Conservation (phyloP, 2,888 invertebrate species). For the Heteropelma amictum region DNA sequence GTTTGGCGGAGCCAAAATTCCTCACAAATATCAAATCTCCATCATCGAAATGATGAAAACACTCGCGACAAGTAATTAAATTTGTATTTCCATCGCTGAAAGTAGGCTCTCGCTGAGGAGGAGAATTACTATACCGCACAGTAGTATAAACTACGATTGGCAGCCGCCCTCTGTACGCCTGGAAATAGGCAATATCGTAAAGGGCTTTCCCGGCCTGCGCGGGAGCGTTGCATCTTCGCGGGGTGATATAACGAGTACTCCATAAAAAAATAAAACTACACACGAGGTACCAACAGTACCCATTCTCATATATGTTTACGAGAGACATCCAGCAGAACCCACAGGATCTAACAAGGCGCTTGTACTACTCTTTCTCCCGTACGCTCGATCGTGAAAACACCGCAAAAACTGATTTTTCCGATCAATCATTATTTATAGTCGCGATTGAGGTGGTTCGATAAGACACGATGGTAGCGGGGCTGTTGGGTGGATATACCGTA, state of each 20-base stretch:
- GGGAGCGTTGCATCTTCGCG: neutral
- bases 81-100: too few relatives aligned
- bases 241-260: constrained; percentile 11
- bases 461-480: constrained; percentile 61
- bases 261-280: constrained; percentile 18
- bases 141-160: constrained; percentile 9
- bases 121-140: too few relatives aligned
- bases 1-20: too few relatives aligned
- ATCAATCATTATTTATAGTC: constrained; percentile 68
- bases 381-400: constrained; percentile 52
- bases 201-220: neutral
- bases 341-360: constrained; percentile 30
- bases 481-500: constrained; percentile 58
- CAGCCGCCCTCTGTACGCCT: neutral
- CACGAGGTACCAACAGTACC: neutral
- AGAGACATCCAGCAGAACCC: constrained; percentile 9
- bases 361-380: constrained; percentile 6
- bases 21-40: too few relatives aligned
- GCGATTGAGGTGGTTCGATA: constrained; percentile 62
- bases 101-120: too few relatives aligned
- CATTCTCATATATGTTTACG: constrained; percentile 27
- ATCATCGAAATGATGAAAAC: too few relatives aligned
- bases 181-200: neutral
- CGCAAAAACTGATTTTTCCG: constrained; percentile 60
- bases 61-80: too few relatives aligned